These are phyloP conservation scores for Drosophila insularis DNA, from an alignment of 1,140 invertebrate genomes.

Conservation along the genomic window DNA sequence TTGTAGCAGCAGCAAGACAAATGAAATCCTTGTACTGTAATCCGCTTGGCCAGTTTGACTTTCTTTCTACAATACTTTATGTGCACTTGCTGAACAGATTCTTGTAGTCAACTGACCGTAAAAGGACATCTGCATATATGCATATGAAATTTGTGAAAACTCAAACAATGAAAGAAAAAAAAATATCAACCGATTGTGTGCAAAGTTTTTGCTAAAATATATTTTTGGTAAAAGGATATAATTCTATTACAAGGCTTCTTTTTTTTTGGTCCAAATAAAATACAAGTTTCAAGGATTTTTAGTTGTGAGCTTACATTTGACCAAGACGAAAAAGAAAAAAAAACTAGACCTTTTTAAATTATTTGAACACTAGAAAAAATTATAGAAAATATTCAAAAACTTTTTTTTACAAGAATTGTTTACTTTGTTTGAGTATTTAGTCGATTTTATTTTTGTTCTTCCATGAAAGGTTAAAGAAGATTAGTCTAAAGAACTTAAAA, in stretches of 20 bases:
- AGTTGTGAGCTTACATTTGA: background rate
- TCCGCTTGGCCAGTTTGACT: constrained; percentile 45
- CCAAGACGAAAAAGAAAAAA: background rate
- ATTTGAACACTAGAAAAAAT: too few species aligned
- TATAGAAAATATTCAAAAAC: background rate
- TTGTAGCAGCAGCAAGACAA: background rate
- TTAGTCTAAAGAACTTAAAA: too few species aligned
- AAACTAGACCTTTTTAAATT: background rate
- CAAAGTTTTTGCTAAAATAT: constrained; percentile 20
- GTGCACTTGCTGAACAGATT: constrained; percentile 27
- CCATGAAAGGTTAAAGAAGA: too few species aligned
- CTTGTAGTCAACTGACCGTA: constrained; percentile 33
- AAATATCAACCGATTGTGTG: constrained; percentile 13
- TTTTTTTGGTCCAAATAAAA: background rate
- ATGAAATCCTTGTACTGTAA: constrained; percentile 27
- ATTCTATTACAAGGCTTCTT: constrained; percentile 49
- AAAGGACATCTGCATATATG: constrained; percentile 65
- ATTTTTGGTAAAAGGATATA: constrained; percentile 35
- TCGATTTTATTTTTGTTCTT: too few species aligned
- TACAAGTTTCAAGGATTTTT: background rate
- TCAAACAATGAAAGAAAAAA: constrained; percentile 10
- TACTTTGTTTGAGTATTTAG: too few species aligned
- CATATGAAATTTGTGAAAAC: constrained; percentile 47
- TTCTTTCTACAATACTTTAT: constrained; percentile 36
- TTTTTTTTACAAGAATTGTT: background rate